Evolutionary conservation across 1,140 invertebrate species (phyloP).

Genomic region (Camponotus pennsylvanicus): DNA sequence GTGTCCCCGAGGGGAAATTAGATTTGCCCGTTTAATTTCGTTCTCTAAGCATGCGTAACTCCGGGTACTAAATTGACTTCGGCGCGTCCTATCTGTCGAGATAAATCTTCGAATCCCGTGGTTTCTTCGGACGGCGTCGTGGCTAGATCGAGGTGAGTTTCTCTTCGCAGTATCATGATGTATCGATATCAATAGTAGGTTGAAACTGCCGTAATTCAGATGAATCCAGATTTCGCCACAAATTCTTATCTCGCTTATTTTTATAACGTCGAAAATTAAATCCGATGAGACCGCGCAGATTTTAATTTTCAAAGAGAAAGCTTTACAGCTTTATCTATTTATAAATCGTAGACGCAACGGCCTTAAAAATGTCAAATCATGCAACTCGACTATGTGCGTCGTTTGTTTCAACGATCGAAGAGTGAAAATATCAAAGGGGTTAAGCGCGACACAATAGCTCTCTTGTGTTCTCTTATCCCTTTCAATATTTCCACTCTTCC

Average conservation of each 20-base stretch:
- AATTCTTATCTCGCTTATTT: background rate
- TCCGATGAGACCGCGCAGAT: background rate
- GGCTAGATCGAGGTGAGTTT: constrained; percentile 1
- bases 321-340: background rate
- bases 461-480: background rate
- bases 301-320: background rate
- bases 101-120: background rate
- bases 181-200: background rate
- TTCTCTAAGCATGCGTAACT: constrained; percentile 51
- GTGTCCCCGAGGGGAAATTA: constrained; percentile 41
- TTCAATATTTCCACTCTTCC: constrained; percentile 18
- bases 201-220: background rate
- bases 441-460: background rate
- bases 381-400: background rate
- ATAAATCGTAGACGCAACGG: background rate
- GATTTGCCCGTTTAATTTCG: constrained; percentile 56
- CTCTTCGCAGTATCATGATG: background rate
- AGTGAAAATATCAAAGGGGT: background rate
- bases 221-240: background rate
- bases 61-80: constrained; percentile 38
- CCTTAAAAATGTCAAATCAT: background rate
- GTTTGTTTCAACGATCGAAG: background rate
- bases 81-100: background rate
- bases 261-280: background rate
- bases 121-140: constrained; percentile 7